phyloP scores from a whole-genome alignment of 2,113 vertebrate species.

The Myodes glareolus region DNA sequence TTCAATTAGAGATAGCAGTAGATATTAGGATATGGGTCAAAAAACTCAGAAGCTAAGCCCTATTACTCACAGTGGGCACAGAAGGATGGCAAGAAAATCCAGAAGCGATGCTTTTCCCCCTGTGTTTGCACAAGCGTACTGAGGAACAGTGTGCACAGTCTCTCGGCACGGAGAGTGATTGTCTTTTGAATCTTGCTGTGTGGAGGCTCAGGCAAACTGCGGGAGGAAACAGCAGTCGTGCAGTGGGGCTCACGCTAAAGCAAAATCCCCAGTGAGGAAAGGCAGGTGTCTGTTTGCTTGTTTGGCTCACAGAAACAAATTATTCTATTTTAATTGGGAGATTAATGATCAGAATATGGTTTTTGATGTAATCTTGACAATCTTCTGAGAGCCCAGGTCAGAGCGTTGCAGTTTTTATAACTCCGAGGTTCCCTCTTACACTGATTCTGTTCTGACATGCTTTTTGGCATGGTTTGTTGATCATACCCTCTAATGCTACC shows the following conservation, averaged over 20 bases:
- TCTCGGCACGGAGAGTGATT: not conserved
- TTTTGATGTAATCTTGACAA: not conserved
- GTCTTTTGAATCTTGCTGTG: not conserved
- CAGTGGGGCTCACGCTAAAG: slow-evolving; percentile 4
- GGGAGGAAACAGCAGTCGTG: not conserved
- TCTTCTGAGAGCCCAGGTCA: not conserved
- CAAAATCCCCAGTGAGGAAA: not conserved
- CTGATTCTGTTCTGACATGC: slow-evolving; percentile 1
- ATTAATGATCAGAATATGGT: slow-evolving; percentile 21
- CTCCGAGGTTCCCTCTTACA: slow-evolving; percentile 51
- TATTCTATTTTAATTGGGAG: not conserved
- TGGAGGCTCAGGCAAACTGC: not conserved
- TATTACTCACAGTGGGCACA: not conserved
- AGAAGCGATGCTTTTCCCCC: not conserved
- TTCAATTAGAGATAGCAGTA: not conserved
- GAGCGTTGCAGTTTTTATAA: slow-evolving; percentile 29
- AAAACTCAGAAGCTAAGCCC: not conserved
- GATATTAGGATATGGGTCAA: not conserved
- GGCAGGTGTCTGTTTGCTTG: not conserved
- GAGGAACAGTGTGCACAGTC: not conserved
- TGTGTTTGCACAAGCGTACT: not conserved
- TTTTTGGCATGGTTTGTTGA: slow-evolving; percentile 8
- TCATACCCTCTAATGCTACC: not conserved
- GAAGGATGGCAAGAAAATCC: not conserved
- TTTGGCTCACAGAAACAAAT: not conserved